These are phyloP conservation scores for Odocoileus hemionus DNA, from an alignment of 2,113 vertebrate genomes.

Conservation along the genomic window DNA sequence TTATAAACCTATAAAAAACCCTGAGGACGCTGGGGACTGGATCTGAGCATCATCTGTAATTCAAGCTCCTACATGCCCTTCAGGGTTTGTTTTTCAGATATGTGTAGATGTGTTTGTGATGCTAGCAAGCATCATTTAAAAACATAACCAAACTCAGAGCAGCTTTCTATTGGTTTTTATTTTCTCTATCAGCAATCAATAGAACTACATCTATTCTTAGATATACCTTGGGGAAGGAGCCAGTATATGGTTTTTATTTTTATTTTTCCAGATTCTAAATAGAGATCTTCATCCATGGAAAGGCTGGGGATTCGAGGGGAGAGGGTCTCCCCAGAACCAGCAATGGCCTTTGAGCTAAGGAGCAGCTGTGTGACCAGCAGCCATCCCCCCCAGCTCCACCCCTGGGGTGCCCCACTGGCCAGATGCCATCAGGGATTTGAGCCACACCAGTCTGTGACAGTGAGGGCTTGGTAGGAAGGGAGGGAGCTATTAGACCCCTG, in stretches of 20 bases:
- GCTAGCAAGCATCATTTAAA: neutral
- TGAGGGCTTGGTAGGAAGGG: neutral
- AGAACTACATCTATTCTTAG: neutral
- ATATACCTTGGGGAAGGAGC: neutral
- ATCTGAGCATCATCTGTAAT: neutral
- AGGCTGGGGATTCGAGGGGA: neutral
- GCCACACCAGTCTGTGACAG: constrained; percentile 30
- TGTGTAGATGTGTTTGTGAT: neutral
- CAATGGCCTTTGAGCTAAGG: neutral
- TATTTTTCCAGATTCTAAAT: neutral
- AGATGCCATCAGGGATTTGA: neutral
- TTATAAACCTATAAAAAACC: neutral
- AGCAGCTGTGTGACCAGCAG: neutral
- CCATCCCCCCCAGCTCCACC: neutral
- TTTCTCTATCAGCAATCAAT: neutral
- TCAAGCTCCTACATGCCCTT: neutral
- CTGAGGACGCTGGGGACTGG: neutral
- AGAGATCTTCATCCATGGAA: neutral
- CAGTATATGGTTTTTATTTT: neutral
- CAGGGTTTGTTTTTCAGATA: neutral
- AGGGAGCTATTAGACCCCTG: neutral
- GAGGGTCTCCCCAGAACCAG: neutral
- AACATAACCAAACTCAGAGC: neutral
- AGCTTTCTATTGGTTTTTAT: neutral
- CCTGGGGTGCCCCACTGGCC: neutral